A percentile compares a stretch with the other conserved stretches of the same genome.
Evolutionary conservation across 2,113 vertebrate species (phyloP).

Genomic region (Mormyrus iriodes): DNA sequence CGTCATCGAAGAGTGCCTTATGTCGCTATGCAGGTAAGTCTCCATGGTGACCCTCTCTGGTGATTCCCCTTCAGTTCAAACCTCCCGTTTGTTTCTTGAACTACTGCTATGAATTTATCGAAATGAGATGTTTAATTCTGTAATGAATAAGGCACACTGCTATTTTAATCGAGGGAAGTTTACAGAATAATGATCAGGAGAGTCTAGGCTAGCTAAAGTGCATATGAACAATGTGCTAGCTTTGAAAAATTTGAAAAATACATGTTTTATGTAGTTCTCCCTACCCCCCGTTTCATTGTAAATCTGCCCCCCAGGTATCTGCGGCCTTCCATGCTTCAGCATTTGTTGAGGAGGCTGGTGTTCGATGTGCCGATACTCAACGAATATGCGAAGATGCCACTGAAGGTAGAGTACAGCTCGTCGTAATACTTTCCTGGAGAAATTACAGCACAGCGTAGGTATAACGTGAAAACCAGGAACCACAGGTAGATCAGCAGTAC

Average conservation of each 20-base stretch:
- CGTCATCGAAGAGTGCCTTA: slow-evolving; percentile 88
- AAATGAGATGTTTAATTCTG: not conserved
- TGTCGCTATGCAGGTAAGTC: slow-evolving; percentile 82
- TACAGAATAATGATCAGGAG: not conserved
- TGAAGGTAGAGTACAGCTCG: slow-evolving; percentile 64
- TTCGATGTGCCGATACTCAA: slow-evolving; percentile 91
- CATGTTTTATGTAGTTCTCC: not conserved
- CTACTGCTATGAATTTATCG: not conserved
- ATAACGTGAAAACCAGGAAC: not conserved
- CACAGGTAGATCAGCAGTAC: not conserved
- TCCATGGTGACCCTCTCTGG: not conserved
- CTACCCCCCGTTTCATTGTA: not conserved
- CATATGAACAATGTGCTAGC: not conserved
- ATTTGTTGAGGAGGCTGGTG: slow-evolving; percentile 78
- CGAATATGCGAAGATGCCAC: slow-evolving; percentile 86
- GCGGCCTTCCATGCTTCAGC: slow-evolving; percentile 86
- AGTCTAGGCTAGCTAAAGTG: not conserved
- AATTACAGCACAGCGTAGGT: not conserved
- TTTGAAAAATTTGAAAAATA: not conserved
- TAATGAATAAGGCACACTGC: not conserved
- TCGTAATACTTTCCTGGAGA: not conserved
- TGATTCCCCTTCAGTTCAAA: not conserved
- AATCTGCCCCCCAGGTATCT: slow-evolving; percentile 63
- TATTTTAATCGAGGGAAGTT: not conserved
- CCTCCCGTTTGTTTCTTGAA: not conserved